Evolutionary conservation across 2,888 invertebrate genomes (phyloP), one percentile per base, ranked within the genome.

Genomic region (Fragum fragum): DNA sequence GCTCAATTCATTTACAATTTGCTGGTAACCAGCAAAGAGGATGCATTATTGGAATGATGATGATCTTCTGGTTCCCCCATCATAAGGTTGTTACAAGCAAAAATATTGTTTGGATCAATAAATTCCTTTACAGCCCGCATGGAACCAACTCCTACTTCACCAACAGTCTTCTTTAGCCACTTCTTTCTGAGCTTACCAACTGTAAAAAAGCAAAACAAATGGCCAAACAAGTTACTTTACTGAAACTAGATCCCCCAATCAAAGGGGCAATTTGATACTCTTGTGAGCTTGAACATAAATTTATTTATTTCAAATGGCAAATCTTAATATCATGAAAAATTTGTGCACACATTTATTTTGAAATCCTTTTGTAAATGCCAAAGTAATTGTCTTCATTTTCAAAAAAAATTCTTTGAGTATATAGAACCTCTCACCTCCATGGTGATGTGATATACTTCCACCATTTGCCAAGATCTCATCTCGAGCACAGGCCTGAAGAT

Each of bases 391-490:
- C n/a, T n/a, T n/a, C n/a, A n/a, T n/a, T n/a, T n/a, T n/a, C n/a
- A n/a, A n/a, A n/a, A n/a, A n/a, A n/a, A n/a, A n/a, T 36, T 36
- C 32, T 36, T 6, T 36, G 32, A 36, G 3, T 36, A 3, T 36
- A 47, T 47, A 47, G 3, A n/a, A 9, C 32, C 86, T 78, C 87
- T 78, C 87, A 94, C 94, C 92, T 90, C 99, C 99, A 94, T 99
- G 99, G 94, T 99, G 99, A 95, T 99, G 99, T 0, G 99, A 99
- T 89, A 99, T 96, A 87, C 98, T 98, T 90, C 98, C 98, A 14
- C 98, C 98, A 88, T 96, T 97, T 0, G 97, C 97, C 68, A 99
- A 95, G 85, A 99, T 98, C 95, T 99, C 99, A 90, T 98, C 97
- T 42, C 99, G 95, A 0, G 99, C 99, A 52, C 96, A 96, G 57